Conservation (phyloP, 2,797 vertebrate genomes). For the Pitangus sulphuratus region DNA sequence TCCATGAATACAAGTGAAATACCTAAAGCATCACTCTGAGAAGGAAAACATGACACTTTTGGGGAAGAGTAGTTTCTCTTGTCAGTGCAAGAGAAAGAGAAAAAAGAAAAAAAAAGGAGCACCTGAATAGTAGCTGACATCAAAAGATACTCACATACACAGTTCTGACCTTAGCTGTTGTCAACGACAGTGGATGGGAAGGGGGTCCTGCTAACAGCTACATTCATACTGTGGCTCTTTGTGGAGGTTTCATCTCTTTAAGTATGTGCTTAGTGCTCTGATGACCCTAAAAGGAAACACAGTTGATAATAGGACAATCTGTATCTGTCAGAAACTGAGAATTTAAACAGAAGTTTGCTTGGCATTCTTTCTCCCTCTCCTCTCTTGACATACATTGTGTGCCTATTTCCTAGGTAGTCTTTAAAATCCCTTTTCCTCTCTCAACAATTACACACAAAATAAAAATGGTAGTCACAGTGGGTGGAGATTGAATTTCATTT, state of each 20-base stretch:
- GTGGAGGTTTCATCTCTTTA: slow-evolving; percentile 5
- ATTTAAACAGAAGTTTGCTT: neutral
- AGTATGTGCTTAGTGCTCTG: neutral
- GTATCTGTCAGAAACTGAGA: neutral
- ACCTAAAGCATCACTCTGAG: neutral
- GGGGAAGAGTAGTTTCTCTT: neutral
- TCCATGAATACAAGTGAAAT: neutral
- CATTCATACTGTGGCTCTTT: neutral
- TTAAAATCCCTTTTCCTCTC: slow-evolving; percentile 6
- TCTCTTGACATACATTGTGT: neutral
- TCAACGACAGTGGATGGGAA: neutral
- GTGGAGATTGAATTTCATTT: slow-evolving; percentile 35
- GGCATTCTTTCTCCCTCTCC: neutral
- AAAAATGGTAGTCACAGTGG: slow-evolving; percentile 32
- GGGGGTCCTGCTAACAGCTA: neutral
- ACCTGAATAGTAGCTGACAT: neutral
- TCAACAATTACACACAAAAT: neutral
- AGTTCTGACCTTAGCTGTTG: neutral
- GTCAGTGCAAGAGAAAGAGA: neutral
- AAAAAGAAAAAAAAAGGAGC: neutral
- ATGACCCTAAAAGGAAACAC: neutral
- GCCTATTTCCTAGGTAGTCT: neutral
- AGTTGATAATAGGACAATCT: neutral
- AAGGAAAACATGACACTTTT: neutral
- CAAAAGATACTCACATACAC: neutral